Evolutionary conservation across 2,113 vertebrate species (phyloP).

Genomic region (Centropristis striata): DNA sequence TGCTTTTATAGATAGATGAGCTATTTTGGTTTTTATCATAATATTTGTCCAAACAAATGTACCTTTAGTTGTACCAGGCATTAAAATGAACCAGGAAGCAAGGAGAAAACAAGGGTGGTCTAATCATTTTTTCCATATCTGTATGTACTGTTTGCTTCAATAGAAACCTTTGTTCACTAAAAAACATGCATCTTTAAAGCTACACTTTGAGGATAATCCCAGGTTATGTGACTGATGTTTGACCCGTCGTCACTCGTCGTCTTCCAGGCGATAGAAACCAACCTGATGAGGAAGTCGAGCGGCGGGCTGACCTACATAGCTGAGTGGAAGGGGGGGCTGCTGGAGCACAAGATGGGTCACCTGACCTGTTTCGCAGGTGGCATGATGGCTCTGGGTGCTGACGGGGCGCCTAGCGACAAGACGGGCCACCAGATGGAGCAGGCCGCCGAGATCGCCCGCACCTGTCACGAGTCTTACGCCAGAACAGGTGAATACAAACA

Average conservation of each 20-base stretch:
- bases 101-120: too few relatives aligned
- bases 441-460: constrained; percentile 96
- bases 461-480: constrained; percentile 96
- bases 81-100: too few relatives aligned
- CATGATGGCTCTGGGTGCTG: constrained; percentile 97
- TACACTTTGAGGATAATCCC: not conserved
- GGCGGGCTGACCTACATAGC: constrained; percentile 96
- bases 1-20: too few relatives aligned
- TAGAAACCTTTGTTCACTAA: too few relatives aligned
- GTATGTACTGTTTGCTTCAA: too few relatives aligned
- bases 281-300: constrained; percentile 94
- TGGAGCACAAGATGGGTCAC: constrained; percentile 99
- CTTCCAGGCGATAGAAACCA: constrained; percentile 93
- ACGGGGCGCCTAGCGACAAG: constrained; percentile 90
- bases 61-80: too few relatives aligned
- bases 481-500: constrained; percentile 89
- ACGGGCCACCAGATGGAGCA: constrained; percentile 94
- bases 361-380: constrained; percentile 98
- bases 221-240: not conserved
- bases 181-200: too few relatives aligned
- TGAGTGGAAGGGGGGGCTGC: constrained; percentile 97
- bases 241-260: not conserved
- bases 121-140: too few relatives aligned
- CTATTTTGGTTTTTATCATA: too few relatives aligned
- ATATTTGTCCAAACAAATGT: too few relatives aligned